Conservation (phyloP, 2,888 invertebrate genomes). For the Stratiomys singularior region DNA sequence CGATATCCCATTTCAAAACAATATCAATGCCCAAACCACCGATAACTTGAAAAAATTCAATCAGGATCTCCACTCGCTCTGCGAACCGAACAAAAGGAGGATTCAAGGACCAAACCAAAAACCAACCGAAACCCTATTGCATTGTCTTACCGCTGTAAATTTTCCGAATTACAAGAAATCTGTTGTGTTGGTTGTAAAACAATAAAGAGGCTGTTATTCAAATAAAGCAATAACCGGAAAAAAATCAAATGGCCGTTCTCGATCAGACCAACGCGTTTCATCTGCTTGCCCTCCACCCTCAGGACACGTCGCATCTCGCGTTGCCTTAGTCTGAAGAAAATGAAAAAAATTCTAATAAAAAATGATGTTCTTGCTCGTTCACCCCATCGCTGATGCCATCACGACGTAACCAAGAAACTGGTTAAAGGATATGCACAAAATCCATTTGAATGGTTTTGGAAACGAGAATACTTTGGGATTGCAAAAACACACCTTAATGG, state of each 20-base stretch:
- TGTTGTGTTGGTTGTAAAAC: conserved; percentile 59
- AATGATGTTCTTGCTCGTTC: conserved; percentile 9
- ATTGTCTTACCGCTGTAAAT: conserved; percentile 47
- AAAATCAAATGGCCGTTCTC: background rate
- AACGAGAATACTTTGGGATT: conserved; percentile 38
- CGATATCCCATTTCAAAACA: conserved; percentile 41
- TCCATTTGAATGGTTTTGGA: conserved; percentile 44
- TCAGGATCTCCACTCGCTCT: conserved; percentile 23
- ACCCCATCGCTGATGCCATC: background rate
- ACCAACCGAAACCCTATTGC: background rate
- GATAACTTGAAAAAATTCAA: conserved; percentile 51
- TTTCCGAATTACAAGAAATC: conserved; percentile 53
- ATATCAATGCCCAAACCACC: conserved; percentile 51
- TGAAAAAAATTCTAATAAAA: conserved; percentile 49
- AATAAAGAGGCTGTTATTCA: conserved; percentile 65
- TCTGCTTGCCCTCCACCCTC: background rate
- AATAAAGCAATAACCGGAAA: conserved; percentile 60
- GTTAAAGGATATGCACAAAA: conserved; percentile 51
- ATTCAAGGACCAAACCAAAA: background rate
- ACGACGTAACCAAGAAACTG: conserved; percentile 10
- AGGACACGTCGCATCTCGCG: background rate
- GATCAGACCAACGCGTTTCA: conserved; percentile 7
- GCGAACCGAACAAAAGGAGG: background rate
- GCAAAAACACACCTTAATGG: conserved; percentile 61
- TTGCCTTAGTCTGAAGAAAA: background rate